A percentile compares a stretch with the other conserved stretches of the same genome.
These are phyloP conservation scores for Entelurus aequoreus DNA, from an alignment of 2,113 vertebrate genomes.

Conservation along the genomic window DNA sequence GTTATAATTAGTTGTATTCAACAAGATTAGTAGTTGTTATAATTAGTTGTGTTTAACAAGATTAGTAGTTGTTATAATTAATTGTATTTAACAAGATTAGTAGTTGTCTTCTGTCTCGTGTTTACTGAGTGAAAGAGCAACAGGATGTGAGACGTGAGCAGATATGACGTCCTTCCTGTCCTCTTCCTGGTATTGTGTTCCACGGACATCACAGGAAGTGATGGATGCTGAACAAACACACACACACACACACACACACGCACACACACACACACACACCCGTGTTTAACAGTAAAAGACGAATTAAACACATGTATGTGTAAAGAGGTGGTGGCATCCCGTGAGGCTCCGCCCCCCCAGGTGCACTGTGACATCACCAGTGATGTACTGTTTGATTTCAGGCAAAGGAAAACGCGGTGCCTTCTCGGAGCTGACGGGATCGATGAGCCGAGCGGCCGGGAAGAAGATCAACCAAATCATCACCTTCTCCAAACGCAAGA, in stretches of 20 bases:
- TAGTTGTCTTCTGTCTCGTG: neutral
- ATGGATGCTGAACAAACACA: too few relatives aligned
- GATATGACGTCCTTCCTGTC: conserved; percentile 63
- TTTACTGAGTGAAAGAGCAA: conserved; percentile 41
- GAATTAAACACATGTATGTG: too few relatives aligned
- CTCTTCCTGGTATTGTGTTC: conserved; percentile 63
- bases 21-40: too few relatives aligned
- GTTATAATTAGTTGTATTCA: too few relatives aligned
- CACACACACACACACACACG: too few relatives aligned
- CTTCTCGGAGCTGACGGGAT: conserved; percentile 91
- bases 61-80: neutral
- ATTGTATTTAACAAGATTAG: too few relatives aligned
- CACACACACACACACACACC: conserved; percentile 4
- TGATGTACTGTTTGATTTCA: conserved; percentile 44
- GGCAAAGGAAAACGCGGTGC: conserved; percentile 84
- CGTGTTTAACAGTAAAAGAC: neutral
- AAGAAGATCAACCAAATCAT: conserved; percentile 96
- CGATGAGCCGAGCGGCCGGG: conserved; percentile 87
- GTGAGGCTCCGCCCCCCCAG: too few relatives aligned
- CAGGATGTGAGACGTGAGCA: conserved; percentile 50
- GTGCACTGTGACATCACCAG: too few relatives aligned
- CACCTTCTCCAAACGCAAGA: conserved; percentile 94
- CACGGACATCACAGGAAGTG: conserved; percentile 61
- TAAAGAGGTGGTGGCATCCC: too few relatives aligned
- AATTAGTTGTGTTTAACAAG: too few relatives aligned